Evolutionary conservation across 2,113 vertebrate species (phyloP).

Genomic region (Ranitomeya imitator): DNA sequence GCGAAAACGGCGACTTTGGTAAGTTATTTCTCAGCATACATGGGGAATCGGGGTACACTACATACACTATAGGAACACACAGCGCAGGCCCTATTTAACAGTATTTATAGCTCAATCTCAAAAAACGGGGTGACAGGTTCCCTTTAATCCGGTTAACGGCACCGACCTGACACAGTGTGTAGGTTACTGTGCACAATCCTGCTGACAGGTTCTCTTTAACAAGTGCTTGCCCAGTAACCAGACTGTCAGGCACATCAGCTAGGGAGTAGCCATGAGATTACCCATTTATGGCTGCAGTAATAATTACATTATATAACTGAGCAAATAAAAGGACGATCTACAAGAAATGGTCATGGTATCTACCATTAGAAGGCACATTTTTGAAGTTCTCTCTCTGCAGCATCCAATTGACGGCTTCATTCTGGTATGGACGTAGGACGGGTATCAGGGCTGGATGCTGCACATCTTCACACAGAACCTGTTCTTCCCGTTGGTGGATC

Average conservation of each 20-base stretch:
- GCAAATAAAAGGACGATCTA: neutral
- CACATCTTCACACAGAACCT: slow-evolving; percentile 74
- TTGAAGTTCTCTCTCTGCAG: slow-evolving; percentile 71
- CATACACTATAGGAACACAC: too few species aligned
- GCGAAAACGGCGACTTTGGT: too few species aligned
- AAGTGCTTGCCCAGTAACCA: too few species aligned
- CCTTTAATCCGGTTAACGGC: too few species aligned
- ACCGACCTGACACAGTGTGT: too few species aligned
- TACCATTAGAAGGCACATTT: slow-evolving; percentile 64
- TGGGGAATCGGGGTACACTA: too few species aligned
- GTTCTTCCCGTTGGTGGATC: slow-evolving; percentile 78
- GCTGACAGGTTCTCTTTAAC: too few species aligned
- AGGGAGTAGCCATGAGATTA: neutral
- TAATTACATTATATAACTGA: neutral
- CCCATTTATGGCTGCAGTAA: neutral
- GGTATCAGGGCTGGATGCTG: slow-evolving; percentile 90
- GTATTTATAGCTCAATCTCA: too few species aligned
- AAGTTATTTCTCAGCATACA: too few species aligned
- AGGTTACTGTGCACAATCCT: too few species aligned
- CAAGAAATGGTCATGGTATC: slow-evolving; percentile 58
- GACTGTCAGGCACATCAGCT: neutral
- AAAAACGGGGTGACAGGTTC: too few species aligned
- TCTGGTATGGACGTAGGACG: slow-evolving; percentile 74
- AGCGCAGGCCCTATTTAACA: too few species aligned
- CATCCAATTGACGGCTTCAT: slow-evolving; percentile 82